Percentiles rank a stretch among this genome's conserved stretches.
These are phyloP conservation scores for Gnathonemus longibarbis DNA, from an alignment of 2,113 vertebrate species.

Conservation along the genomic window DNA sequence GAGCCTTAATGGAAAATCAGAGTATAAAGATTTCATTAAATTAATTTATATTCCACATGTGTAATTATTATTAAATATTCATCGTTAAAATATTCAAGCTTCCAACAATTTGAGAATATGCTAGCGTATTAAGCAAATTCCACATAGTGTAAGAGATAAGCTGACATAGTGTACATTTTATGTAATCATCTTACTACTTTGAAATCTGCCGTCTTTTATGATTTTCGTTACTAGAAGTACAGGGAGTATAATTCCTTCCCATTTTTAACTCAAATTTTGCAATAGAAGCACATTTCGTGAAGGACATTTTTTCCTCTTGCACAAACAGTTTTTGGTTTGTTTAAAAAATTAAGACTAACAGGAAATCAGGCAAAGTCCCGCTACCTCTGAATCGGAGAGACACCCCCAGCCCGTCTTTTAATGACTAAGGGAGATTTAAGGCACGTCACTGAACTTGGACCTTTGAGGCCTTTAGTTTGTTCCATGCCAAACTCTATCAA, in stretches of 20 bases:
- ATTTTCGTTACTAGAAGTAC: neutral
- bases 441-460: neutral
- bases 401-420: neutral
- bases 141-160: neutral
- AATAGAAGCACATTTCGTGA: neutral
- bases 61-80: slow-evolving; percentile 9
- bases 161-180: neutral
- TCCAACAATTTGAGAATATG: slow-evolving; percentile 2
- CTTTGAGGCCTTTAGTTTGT: neutral
- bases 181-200: slow-evolving; percentile 10
- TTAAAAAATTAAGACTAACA: neutral
- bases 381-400: neutral
- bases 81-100: neutral
- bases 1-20: neutral
- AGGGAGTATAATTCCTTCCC: neutral
- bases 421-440: neutral
- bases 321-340: neutral
- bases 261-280: neutral
- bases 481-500: neutral
- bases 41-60: neutral
- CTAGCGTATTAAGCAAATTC: neutral
- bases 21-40: neutral
- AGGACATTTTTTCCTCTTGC: neutral
- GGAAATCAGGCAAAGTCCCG: neutral
- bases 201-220: neutral